A percentile compares a stretch with the other conserved stretches of the same genome.
phyloP scores from a whole-genome alignment of 2,888 invertebrate genomes.

The Uloborus plumipes region DNA sequence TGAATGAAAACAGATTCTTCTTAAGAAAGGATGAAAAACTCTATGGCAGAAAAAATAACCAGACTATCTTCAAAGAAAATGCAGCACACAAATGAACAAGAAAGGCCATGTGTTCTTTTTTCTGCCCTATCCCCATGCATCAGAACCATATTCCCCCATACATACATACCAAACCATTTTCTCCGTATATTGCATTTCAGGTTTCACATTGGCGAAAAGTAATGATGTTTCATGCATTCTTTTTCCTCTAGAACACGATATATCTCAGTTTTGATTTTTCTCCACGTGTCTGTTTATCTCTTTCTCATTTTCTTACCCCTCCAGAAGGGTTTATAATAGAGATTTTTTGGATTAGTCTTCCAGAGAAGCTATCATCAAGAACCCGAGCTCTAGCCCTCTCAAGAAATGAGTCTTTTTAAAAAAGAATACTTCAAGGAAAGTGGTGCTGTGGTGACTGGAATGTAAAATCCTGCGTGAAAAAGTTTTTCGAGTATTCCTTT shows the following conservation, averaged over 20 bases:
- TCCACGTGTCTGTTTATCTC: conserved; percentile 31
- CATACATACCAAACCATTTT: conserved; percentile 42
- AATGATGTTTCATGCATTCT: conserved; percentile 39
- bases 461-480: too few species aligned
- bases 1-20: conserved; percentile 34
- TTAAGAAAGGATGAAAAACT: conserved; percentile 19
- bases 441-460: too few species aligned
- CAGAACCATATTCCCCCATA: conserved; percentile 35
- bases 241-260: not conserved
- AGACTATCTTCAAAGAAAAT: conserved; percentile 53
- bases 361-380: not conserved
- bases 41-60: conserved; percentile 9
- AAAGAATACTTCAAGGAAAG: too few species aligned
- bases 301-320: conserved; percentile 32
- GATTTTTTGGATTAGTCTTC: conserved; percentile 50
- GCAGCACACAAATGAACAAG: conserved; percentile 40
- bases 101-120: conserved; percentile 3
- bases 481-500: too few species aligned
- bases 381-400: too few species aligned
- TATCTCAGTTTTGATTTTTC: conserved; percentile 22
- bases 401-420: too few species aligned
- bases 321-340: conserved; percentile 52
- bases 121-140: conserved; percentile 16
- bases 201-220: conserved; percentile 36
- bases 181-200: conserved; percentile 47